Base-by-base conservation (phyloP, 2,888 invertebrate genomes). In the Agriopis leucophaearia region DNA sequence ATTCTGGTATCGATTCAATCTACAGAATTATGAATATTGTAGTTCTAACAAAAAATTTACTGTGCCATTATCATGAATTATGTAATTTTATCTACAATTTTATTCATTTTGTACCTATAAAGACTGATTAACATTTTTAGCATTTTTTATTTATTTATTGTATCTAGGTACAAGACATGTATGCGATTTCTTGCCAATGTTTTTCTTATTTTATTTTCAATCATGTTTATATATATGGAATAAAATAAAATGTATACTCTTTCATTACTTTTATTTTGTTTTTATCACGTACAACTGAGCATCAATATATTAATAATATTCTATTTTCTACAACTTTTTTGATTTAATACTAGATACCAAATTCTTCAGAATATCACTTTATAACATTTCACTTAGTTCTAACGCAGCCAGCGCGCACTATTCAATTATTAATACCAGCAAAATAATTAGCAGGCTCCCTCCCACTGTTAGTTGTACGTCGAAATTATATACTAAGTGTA, bases 281-380 rank as follows among this genome's bases (percentile, higher is more conserved):
- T 78, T 70, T 74, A 75, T 75, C 71, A 72, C 75, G 80, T 79
- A 80, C 71, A 77, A 76, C 69, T 81, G 81, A 82, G 80, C 83
- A 63, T 71, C 62, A 70, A 71, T 73, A 71, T 71, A 73, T 67
- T 73, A 71, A 57, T 61, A 9, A 38, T 40, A 50, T 54, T 48
- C 55, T 16, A 35, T 51, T 64, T 35, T 48, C 61, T 52, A 70
- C 57, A 64, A 48, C 62, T 69, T 73, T 74, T 73, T 69, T 57
- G 66, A 73, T 73, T 68, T 59, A 69, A 72, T 74, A 72, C 59
- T 62, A 64, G n/a, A n/a, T 56, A 54, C 55, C 71, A 71, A 72
- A 72, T 66, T 71, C 63, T 64, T 67, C 69, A 59, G 69, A 75
- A 81, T 80, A 77, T 77, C 74, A 79, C 74, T 73, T 59, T 27